Evolutionary conservation across 2,888 invertebrate genomes (phyloP), one percentile per base, ranked within the genome.

Genomic region (Mesoligia furuncula): DNA sequence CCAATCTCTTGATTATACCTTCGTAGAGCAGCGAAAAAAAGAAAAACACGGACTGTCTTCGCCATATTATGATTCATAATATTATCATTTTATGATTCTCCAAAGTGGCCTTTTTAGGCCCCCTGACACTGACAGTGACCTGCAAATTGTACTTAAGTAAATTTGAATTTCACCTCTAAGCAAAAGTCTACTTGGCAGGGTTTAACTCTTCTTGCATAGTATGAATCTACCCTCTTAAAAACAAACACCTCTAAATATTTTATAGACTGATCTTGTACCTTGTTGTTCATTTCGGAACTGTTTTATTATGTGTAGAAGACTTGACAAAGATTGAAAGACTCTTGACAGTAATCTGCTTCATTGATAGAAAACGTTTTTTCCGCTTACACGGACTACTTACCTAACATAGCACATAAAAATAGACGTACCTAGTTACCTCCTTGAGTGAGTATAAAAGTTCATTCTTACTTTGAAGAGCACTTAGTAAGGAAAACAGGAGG

Each of bases 391-490:
- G 2, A 13, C 11, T 3, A 13, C 4, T 4, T 24, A 51, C 20
- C 31, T 62, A 54, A 17, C 31, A 27, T n/a, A 31, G 24, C 0
- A 61, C 15, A 48, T 31, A 75, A 67, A 67, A 48, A 69, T 27
- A 48, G n/a, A 71, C 31, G 2, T 24, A 31, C 31, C 31, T 31
- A 57, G 15, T 15, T 51, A 20, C 15, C 11, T 71, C 11, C 17
- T 27, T 13, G 11, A 48, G 13, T 17, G n/a, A 64, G 45, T 39
- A 68, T 15, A 54, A 3, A 68, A 48, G 27, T 57, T 69, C 13
- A 65, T 69, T 51, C 27, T 39, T 15, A 76, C 77, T 65, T 79
- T 51, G 20, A 75, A 69, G 36, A 79, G 59, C 57, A 79, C 75
- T 80, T 79, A 69, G 39, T 24, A 36, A 75, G 42, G 36, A 65